phyloP scores from a whole-genome alignment of 2,888 invertebrate genomes.

The Oligia strigilis region DNA sequence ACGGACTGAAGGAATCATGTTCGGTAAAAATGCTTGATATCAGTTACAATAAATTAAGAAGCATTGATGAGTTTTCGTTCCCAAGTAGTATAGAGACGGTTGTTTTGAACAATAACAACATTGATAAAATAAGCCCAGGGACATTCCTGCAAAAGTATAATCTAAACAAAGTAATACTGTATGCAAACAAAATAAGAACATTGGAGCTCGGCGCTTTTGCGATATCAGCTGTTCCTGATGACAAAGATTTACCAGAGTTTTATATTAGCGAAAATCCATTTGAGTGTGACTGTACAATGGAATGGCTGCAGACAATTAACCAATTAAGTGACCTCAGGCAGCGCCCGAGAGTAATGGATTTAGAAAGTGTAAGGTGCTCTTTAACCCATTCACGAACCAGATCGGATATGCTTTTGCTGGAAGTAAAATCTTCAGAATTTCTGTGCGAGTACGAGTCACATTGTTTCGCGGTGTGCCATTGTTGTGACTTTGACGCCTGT shows the following conservation, averaged over 20 bases:
- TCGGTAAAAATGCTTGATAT: slow-evolving; percentile 94
- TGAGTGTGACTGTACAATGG: slow-evolving; percentile 96
- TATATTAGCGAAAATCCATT: slow-evolving; percentile 96
- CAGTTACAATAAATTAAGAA: slow-evolving; percentile 93
- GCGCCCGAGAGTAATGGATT: slow-evolving; percentile 95
- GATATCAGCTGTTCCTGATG: slow-evolving; percentile 92
- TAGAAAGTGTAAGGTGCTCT: slow-evolving; percentile 94
- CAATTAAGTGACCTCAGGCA: slow-evolving; percentile 93
- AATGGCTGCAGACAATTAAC: slow-evolving; percentile 95
- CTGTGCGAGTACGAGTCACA: slow-evolving; percentile 95
- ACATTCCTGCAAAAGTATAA: slow-evolving; percentile 93
- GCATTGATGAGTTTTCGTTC: slow-evolving; percentile 92
- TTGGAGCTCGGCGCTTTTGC: slow-evolving; percentile 93
- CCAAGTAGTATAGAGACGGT: slow-evolving; percentile 94
- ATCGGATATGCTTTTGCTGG: slow-evolving; percentile 91
- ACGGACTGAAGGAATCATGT: slow-evolving; percentile 92
- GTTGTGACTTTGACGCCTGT: slow-evolving; percentile 97
- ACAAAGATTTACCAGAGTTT: slow-evolving; percentile 94
- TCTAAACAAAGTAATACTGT: slow-evolving; percentile 94
- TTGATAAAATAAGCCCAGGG: slow-evolving; percentile 92
- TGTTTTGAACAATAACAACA: slow-evolving; percentile 94
- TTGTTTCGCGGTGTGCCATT: slow-evolving; percentile 96
- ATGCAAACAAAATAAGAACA: slow-evolving; percentile 93
- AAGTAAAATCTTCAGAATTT: slow-evolving; percentile 94
- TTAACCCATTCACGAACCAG: slow-evolving; percentile 92